phyloP scores from a whole-genome alignment of 2,113 vertebrate species.

The Pipa parva region DNA sequence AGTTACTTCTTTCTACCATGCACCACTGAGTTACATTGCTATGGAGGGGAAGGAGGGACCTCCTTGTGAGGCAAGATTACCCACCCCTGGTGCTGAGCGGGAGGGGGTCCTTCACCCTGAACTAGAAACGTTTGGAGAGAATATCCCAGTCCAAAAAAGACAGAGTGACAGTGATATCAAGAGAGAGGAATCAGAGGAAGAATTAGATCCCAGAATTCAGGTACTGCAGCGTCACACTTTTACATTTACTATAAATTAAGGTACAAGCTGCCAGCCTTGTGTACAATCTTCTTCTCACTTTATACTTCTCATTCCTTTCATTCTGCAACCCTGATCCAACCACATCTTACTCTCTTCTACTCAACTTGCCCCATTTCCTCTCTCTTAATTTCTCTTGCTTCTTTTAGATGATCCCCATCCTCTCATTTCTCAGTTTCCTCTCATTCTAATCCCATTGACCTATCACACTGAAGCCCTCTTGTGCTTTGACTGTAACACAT shows the following conservation, averaged over 20 bases:
- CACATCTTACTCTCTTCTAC: no score
- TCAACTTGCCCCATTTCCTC: no score
- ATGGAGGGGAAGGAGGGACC: slow-evolving; percentile 52
- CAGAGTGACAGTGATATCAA: slow-evolving; percentile 39
- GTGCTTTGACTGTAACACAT: no score
- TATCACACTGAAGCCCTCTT: no score
- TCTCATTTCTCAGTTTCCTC: no score
- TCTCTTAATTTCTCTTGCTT: no score
- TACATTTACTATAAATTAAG: no score
- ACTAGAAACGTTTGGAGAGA: slow-evolving; percentile 23
- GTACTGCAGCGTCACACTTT: slow-evolving; percentile 39
- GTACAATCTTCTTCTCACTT: background rate
- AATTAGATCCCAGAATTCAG: slow-evolving; percentile 65
- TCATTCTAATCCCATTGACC: no score
- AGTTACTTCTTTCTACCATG: background rate
- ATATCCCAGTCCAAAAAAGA: slow-evolving; percentile 6
- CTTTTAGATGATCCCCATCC: no score
- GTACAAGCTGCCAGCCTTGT: background rate
- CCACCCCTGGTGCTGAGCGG: slow-evolving; percentile 47
- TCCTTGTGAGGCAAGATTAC: slow-evolving; percentile 49
- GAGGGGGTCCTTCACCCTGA: slow-evolving; percentile 28
- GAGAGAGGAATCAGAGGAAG: slow-evolving; percentile 48
- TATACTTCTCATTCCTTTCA: background rate
- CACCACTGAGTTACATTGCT: background rate
- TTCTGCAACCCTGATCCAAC: no score